phyloP scores from a whole-genome alignment of 2,888 invertebrate genomes.

The Vandiemenella viatica region DNA sequence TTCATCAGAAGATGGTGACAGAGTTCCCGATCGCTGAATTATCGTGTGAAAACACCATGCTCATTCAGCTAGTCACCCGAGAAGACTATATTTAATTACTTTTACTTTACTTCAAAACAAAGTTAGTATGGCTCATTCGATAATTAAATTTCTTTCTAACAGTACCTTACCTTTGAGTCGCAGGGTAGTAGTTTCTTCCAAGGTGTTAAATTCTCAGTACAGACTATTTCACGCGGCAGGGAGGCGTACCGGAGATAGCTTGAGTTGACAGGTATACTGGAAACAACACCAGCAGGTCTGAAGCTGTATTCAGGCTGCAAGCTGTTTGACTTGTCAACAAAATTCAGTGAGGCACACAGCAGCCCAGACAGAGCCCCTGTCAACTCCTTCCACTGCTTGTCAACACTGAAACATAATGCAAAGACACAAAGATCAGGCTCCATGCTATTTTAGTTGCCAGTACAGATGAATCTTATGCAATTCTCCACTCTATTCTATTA shows the following conservation, averaged over 20 bases:
- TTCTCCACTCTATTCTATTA: no score
- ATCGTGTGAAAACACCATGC: no score
- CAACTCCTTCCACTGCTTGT: slow-evolving; percentile 74
- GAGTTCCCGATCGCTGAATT: no score
- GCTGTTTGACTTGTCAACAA: slow-evolving; percentile 73
- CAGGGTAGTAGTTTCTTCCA: slow-evolving; percentile 97
- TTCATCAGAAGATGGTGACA: no score
- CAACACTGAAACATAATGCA: slow-evolving; percentile 46
- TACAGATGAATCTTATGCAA: no score
- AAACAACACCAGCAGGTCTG: slow-evolving; percentile 52
- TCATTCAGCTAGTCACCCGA: no score
- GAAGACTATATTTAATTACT: no score
- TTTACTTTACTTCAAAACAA: no score
- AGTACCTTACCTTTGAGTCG: slow-evolving; percentile 53
- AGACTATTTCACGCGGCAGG: slow-evolving; percentile 90
- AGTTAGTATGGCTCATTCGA: no score
- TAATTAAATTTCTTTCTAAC: not conserved
- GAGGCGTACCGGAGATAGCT: slow-evolving; percentile 63
- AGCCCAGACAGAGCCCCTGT: slow-evolving; percentile 86
- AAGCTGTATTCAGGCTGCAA: slow-evolving; percentile 71
- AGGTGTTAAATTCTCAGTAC: slow-evolving; percentile 97
- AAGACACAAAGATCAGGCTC: slow-evolving; percentile 8
- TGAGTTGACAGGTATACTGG: slow-evolving; percentile 33
- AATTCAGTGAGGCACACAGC: slow-evolving; percentile 91
- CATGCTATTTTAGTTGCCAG: no score